phyloP scores from a whole-genome alignment of 2,113 vertebrate genomes.

The Arvicanthis niloticus region DNA sequence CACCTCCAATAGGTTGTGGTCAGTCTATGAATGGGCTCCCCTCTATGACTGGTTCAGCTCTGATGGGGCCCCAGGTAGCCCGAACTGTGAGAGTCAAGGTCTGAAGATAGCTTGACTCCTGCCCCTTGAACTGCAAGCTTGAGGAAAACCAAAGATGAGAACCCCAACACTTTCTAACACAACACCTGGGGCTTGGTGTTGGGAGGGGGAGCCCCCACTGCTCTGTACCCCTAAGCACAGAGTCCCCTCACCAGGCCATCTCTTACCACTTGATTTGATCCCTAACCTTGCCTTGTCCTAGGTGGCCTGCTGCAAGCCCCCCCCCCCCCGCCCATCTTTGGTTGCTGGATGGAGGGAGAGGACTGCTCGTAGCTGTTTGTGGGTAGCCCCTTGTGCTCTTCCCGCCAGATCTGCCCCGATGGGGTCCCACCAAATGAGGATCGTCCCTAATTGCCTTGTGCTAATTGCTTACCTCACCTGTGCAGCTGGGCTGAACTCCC shows the following conservation, averaged over 20 bases:
- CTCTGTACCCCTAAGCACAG: background rate
- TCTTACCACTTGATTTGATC: background rate
- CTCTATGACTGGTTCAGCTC: background rate
- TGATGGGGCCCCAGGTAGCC: background rate
- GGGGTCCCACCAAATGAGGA: background rate
- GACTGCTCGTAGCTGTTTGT: background rate
- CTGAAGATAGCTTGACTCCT: too few relatives aligned
- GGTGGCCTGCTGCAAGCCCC: too few relatives aligned
- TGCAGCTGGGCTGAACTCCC: background rate
- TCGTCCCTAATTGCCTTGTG: background rate
- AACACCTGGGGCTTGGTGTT: background rate
- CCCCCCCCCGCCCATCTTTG: background rate
- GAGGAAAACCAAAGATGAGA: background rate
- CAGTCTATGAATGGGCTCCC: background rate
- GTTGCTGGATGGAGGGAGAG: background rate
- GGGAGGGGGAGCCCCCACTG: background rate
- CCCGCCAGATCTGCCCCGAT: background rate
- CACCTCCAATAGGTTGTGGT: background rate
- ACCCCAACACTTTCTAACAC: background rate
- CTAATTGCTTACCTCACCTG: background rate
- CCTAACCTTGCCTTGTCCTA: too few relatives aligned
- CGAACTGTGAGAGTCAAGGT: background rate
- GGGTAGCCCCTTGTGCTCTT: background rate
- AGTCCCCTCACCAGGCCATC: background rate
- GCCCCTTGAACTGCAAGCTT: background rate